Base-by-base conservation (phyloP, 2,888 invertebrate species). In the Oegoconia quadripuncta region DNA sequence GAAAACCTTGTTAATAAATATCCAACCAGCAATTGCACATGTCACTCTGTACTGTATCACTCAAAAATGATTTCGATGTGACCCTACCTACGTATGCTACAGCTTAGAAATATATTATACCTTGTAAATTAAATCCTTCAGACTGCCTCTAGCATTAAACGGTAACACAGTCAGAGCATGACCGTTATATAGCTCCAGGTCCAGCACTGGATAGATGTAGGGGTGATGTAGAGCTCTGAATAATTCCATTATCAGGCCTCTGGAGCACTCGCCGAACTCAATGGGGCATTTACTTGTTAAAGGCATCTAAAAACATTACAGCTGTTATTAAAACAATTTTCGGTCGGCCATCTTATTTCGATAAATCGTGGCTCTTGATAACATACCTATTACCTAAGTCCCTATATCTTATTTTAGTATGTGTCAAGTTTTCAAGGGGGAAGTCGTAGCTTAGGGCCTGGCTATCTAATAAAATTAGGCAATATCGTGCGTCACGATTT, bases 191-290 rank as follows among this genome's bases (percentile, higher is more conserved):
- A 97, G 92, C 62, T 96, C 96, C 49, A 97, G 87, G 66, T 97
- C 96, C 55, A 96, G 83, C 16, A 97, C 93, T 0, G 97, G 97
- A 78, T 95, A 96, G 50, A 97, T 94, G 73, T 97, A 97, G 0
- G 97, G 97, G 78, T 97, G 97, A 73, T 97, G 96, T 27, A 96
- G 89, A 7, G 94, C 93, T 36, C 95, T 90, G 65, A 97, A 94
- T 50, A 97, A 83, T 67, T 96, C 94, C 80, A 94, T 90, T 27
- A 97, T 89, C 25, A 92, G 90, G 23, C 89, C 89, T 37, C 92
- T 88, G 1, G 93, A 93, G 22, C 90, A 82, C 14, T 91, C 89
- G 41, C 89, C 90, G 49, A 91, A 91, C 52, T 91, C 92, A 53
- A 95, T 89, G 1, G 93, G 90, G 55, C 93, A 92, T 53, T 89